phyloP scores from a whole-genome alignment of 2,888 invertebrate genomes.

The Pollenia amentaria region DNA sequence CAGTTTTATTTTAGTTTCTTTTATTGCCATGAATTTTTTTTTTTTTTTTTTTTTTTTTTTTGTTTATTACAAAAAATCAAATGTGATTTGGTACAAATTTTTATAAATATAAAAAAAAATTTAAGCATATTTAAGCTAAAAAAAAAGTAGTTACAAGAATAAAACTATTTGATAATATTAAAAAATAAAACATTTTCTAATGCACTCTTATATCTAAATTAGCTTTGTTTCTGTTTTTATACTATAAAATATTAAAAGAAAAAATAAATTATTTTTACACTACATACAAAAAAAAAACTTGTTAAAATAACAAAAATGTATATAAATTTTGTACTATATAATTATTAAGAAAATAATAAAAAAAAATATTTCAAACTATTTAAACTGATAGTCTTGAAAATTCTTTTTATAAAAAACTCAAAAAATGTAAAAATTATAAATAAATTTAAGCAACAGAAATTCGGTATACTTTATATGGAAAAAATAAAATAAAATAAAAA shows the following conservation, averaged over 20 bases:
- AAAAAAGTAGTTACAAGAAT: slow-evolving; percentile 54
- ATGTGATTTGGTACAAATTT: slow-evolving; percentile 79
- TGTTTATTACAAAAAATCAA: slow-evolving; percentile 75
- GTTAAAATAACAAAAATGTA: slow-evolving; percentile 59
- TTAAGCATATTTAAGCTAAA: slow-evolving; percentile 62
- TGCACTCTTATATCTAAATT: slow-evolving; percentile 73
- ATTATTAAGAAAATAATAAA: slow-evolving; percentile 12
- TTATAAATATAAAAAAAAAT: slow-evolving; percentile 65
- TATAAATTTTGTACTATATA: slow-evolving; percentile 60
- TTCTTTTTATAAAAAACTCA: slow-evolving; percentile 36
- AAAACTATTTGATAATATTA: slow-evolving; percentile 45
- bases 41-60: background rate
- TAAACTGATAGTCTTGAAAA: slow-evolving; percentile 46
- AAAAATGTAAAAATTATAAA: slow-evolving; percentile 52
- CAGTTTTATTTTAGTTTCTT: background rate
- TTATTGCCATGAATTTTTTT: slow-evolving; percentile 22
- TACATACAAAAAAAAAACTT: slow-evolving; percentile 40
- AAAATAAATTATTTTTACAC: slow-evolving; percentile 64
- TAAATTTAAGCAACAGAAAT: slow-evolving; percentile 42
- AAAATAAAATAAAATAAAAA: slow-evolving; percentile 33
- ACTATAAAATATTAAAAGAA: slow-evolving; percentile 60
- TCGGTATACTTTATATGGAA: slow-evolving; percentile 68
- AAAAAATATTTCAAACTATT: slow-evolving; percentile 28
- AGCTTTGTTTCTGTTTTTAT: slow-evolving; percentile 75
- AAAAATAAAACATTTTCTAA: slow-evolving; percentile 65